Percentiles rank a stretch among this genome's conserved stretches.
Evolutionary conservation across 1,140 invertebrate species (phyloP).

Genomic region (Pseudomyrmex sp.): DNA sequence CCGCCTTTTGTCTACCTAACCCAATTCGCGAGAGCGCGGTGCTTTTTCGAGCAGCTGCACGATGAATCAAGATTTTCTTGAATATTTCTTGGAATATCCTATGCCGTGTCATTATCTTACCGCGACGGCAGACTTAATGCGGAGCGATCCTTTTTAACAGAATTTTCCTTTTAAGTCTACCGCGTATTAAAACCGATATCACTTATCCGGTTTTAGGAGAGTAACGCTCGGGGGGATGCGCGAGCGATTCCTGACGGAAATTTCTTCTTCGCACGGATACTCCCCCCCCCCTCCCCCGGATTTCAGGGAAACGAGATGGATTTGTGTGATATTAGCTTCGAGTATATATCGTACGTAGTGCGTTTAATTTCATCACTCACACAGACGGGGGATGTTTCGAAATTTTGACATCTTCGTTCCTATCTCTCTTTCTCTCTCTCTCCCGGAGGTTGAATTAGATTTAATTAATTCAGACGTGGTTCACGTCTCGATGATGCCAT

Average conservation of each 20-base stretch:
- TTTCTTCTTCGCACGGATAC: background rate
- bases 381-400: slow-evolving; percentile 24
- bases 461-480: slow-evolving; percentile 40
- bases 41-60: slow-evolving; percentile 55
- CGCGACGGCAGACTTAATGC: slow-evolving; percentile 9
- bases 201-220: background rate
- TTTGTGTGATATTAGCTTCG: background rate
- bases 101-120: slow-evolving; percentile 32
- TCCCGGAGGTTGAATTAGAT: slow-evolving; percentile 39
- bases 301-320: background rate
- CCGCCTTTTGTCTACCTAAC: slow-evolving; percentile 46
- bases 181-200: background rate
- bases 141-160: slow-evolving; percentile 8
- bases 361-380: slow-evolving; percentile 55
- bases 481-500: background rate
- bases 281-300: too few species aligned
- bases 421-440: background rate
- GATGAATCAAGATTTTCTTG: slow-evolving; percentile 58
- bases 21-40: slow-evolving; percentile 25
- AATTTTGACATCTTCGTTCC: background rate
- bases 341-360: background rate
- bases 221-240: background rate
- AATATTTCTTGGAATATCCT: slow-evolving; percentile 50
- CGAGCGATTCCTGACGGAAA: background rate
- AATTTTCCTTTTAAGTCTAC: slow-evolving; percentile 7